Conservation (phyloP, 2,113 vertebrate genomes). For the Haemorhous mexicanus region DNA sequence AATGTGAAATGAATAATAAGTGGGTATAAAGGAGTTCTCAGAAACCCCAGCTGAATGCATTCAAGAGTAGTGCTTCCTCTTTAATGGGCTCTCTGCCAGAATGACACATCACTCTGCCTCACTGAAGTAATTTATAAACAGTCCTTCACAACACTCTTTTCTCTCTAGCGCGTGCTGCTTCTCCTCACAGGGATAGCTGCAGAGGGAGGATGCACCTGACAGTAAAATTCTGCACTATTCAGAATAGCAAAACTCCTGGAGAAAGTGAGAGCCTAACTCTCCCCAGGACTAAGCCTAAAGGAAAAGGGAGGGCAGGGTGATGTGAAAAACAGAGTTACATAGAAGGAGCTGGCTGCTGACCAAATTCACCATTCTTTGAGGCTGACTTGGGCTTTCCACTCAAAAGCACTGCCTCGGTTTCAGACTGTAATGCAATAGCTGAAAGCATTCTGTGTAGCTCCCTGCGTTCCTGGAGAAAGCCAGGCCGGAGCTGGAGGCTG, state of each 20-base stretch:
- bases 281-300: background rate
- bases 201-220: background rate
- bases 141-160: slow-evolving; percentile 48
- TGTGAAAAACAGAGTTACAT: slow-evolving; percentile 16
- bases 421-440: slow-evolving; percentile 21
- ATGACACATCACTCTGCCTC: slow-evolving; percentile 66
- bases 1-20: slow-evolving; percentile 72
- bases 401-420: background rate
- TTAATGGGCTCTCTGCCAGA: slow-evolving; percentile 66
- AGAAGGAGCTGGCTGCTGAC: slow-evolving; percentile 21
- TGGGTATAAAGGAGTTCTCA: slow-evolving; percentile 68
- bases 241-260: background rate
- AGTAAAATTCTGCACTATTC: background rate
- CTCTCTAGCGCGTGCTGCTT: background rate
- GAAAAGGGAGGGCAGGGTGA: background rate
- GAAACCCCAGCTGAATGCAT: slow-evolving; percentile 66
- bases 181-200: background rate
- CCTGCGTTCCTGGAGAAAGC: slow-evolving; percentile 32
- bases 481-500: background rate
- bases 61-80: slow-evolving; percentile 64
- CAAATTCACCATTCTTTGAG: slow-evolving; percentile 51
- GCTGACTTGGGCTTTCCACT: slow-evolving; percentile 54
- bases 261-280: background rate
- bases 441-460: slow-evolving; percentile 23
- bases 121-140: slow-evolving; percentile 65